Conservation (phyloP, 2,113 vertebrate species). For the Sturnira hondurensis region DNA sequence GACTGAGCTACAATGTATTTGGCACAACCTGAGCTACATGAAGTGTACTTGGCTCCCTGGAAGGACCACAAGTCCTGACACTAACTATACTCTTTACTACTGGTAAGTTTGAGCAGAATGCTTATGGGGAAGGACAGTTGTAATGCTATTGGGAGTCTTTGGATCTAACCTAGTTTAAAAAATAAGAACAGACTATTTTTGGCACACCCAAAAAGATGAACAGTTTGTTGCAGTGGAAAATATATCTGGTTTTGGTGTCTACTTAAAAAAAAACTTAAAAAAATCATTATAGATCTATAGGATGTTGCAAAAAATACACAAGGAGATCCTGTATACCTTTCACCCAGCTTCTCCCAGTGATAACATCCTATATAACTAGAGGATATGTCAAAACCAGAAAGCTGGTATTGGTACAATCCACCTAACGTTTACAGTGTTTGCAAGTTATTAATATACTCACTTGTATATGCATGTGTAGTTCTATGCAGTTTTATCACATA, state of each 20-base stretch:
- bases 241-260: background rate
- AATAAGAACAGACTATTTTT: background rate
- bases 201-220: background rate
- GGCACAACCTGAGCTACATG: constrained; percentile 67
- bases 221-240: background rate
- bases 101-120: constrained; percentile 63
- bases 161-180: background rate
- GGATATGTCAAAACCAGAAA: background rate
- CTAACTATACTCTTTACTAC: constrained; percentile 72
- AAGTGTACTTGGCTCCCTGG: constrained; percentile 76
- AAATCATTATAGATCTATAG: background rate
- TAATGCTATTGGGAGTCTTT: background rate
- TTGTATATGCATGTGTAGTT: background rate
- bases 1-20: constrained; percentile 69
- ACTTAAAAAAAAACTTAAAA: background rate
- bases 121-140: background rate
- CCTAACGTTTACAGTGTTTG: background rate
- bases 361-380: background rate
- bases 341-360: background rate
- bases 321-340: background rate
- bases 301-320: background rate
- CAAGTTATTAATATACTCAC: background rate
- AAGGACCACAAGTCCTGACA: constrained; percentile 52
- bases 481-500: background rate
- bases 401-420: background rate